Base-by-base conservation (phyloP, 2,113 vertebrate species). In the Heteronetta atricapilla region DNA sequence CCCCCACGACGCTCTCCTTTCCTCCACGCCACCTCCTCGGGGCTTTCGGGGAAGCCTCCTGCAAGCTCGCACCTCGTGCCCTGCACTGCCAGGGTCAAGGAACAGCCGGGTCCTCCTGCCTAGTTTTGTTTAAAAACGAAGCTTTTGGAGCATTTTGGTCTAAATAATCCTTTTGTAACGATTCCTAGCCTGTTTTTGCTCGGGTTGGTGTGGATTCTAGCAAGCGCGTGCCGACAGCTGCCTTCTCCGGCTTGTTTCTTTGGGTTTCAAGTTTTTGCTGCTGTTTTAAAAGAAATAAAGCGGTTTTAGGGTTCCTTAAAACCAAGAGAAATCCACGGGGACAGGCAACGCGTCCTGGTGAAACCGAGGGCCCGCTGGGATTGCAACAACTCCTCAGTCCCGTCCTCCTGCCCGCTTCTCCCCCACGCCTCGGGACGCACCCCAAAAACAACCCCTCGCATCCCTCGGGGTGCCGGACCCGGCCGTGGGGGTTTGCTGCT, bases 401-500 rank as follows among this genome's bases (percentile, higher is more conserved):
- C 3, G 0, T 34, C 64, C 33, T 84, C 36, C 36, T 85, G 40
- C 15, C 80, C 33, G 8, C 10, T 11, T 2, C 26, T 67, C n/a
- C 38, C 28, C 26, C 2, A 0, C 1, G 18, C 16, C 29, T 48
- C 3, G 1, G 26, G 13, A 23, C 5, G 3, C 68, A 62, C n/a
- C 2, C 0, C 28, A 68, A 84, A 74, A 63, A 18, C 34, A 52
- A 72, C 13, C 52, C 2, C 29, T 46, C 69, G 38, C 76, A 52
- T 59, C 19, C 21, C 28, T 7, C 81, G 81, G 68, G 31, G 50
- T 8, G 29, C 20, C 42, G 23, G 70, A 66, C 59, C 31, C 7
- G 0, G 34, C 17, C 0, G 0, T 0, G 2, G 53, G 64, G 63
- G 13, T 25, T 29, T 15, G 55, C 55, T 33, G 55, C 5, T 31